Percentiles rank a stretch among this genome's conserved stretches.
Conservation (phyloP, 1,140 invertebrate genomes). For the Neodiprion pinetum region DNA sequence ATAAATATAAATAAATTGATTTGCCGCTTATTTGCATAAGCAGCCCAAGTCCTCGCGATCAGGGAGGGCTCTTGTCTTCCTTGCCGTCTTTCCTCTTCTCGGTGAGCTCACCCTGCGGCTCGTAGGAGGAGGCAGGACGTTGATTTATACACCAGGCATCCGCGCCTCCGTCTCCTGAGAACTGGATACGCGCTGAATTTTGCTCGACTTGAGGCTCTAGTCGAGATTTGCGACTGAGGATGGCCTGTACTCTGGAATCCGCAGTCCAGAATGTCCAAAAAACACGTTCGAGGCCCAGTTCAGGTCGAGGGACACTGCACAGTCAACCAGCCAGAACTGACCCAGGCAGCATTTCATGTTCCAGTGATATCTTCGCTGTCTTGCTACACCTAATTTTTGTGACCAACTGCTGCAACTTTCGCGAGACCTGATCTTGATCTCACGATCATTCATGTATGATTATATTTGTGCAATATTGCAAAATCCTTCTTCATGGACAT, state of each 20-base stretch:
- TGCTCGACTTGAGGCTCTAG: background rate
- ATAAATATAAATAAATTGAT: conserved; percentile 8
- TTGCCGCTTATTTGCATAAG: conserved; percentile 3
- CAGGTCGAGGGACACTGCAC: too few relatives aligned
- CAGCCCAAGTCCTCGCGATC: background rate
- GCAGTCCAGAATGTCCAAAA: too few relatives aligned
- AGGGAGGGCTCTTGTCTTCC: background rate
- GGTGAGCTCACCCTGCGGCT: background rate
- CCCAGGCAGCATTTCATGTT: background rate
- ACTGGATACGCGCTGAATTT: background rate
- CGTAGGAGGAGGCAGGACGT: background rate
- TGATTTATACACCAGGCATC: conserved; percentile 1
- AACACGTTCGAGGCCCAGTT: too few relatives aligned
- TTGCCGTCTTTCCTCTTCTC: background rate
- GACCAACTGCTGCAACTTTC: too few relatives aligned
- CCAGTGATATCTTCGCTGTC: too few relatives aligned
- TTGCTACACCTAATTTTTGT: too few relatives aligned
- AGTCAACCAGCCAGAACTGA: too few relatives aligned
- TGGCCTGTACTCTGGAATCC: too few relatives aligned
- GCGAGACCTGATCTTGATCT: too few relatives aligned
- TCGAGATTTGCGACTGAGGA: background rate
- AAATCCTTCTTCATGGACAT: too few relatives aligned
- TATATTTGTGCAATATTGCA: too few relatives aligned
- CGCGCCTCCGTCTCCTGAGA: background rate
- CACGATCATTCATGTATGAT: too few relatives aligned